These are phyloP conservation scores for Ailurus styani DNA, from an alignment of 2,113 vertebrate species.

Conservation along the genomic window DNA sequence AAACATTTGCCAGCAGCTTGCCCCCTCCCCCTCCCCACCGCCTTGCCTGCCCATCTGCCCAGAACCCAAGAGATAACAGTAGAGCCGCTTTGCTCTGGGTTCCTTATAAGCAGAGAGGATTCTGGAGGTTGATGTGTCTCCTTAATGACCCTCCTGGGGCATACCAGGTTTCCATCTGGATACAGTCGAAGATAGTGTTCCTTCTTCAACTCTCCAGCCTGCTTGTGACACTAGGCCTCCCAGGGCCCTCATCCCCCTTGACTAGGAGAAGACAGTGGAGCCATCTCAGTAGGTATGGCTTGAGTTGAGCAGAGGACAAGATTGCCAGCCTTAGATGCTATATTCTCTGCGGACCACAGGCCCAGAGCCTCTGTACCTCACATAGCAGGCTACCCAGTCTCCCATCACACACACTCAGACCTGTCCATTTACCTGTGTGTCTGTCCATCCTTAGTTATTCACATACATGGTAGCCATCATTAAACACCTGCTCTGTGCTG, in stretches of 20 bases:
- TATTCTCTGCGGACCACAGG: background rate
- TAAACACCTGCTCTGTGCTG: background rate
- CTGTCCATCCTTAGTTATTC: background rate
- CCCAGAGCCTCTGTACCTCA: background rate
- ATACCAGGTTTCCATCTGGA: constrained; percentile 64
- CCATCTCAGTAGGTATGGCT: constrained; percentile 18
- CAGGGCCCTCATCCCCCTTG: background rate
- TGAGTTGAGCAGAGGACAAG: constrained; percentile 39
- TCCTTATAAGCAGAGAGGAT: constrained; percentile 30
- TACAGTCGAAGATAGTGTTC: constrained; percentile 57
- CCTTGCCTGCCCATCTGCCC: constrained; percentile 69
- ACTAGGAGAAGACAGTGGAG: background rate
- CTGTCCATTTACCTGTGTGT: background rate
- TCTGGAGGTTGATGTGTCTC: constrained; percentile 12
- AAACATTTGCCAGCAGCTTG: constrained; percentile 97
- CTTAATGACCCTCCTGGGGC: constrained; percentile 63
- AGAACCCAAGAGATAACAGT: constrained; percentile 30
- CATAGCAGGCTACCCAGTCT: background rate
- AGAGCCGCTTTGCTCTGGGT: constrained; percentile 35
- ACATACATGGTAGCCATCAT: background rate
- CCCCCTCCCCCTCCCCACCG: constrained; percentile 76
- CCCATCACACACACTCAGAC: background rate
- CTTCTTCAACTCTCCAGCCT: background rate
- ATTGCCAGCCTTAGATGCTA: background rate
- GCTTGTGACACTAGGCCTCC: background rate